phyloP scores from a whole-genome alignment of 2,888 invertebrate genomes.

The Petrolisthes manimaculis region DNA sequence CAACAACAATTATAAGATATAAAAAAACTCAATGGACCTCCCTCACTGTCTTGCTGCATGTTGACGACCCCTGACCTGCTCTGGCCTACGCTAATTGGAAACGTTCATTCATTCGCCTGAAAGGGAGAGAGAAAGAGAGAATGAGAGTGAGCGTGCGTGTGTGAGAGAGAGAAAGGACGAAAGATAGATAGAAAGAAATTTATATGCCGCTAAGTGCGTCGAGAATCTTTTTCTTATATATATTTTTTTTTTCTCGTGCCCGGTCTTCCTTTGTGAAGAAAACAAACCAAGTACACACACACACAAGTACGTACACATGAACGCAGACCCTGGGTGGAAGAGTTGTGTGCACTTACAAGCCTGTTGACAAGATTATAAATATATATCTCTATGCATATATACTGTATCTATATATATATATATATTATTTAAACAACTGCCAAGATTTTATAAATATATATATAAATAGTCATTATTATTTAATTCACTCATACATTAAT shows the following conservation, averaged over 20 bases:
- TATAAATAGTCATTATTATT: neutral
- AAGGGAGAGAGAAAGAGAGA: too few relatives aligned
- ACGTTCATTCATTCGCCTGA: slow-evolving; percentile 30
- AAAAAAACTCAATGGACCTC: slow-evolving; percentile 29
- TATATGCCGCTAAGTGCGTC: neutral
- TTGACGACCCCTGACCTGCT: slow-evolving; percentile 64
- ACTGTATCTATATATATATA: slow-evolving; percentile 15
- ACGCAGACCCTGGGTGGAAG: slow-evolving; percentile 5
- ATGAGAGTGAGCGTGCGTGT: too few relatives aligned
- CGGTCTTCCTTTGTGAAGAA: neutral
- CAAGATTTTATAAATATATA: slow-evolving; percentile 8
- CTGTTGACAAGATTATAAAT: slow-evolving; percentile 3
- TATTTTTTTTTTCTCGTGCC: slow-evolving; percentile 5
- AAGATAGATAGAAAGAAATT: neutral
- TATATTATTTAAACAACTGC: neutral
- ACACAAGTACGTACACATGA: neutral
- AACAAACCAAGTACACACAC: neutral
- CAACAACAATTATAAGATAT: slow-evolving; percentile 20
- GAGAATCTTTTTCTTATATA: neutral
- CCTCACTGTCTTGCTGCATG: slow-evolving; percentile 66
- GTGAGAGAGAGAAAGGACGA: neutral
- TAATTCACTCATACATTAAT: neutral
- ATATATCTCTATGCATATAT: neutral
- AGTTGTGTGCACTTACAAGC: neutral
- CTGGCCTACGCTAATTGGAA: slow-evolving; percentile 65